Evolutionary conservation across 2,888 invertebrate species (phyloP), one percentile per base, ranked within the genome.

Genomic region (Eledone cirrhosa): DNA sequence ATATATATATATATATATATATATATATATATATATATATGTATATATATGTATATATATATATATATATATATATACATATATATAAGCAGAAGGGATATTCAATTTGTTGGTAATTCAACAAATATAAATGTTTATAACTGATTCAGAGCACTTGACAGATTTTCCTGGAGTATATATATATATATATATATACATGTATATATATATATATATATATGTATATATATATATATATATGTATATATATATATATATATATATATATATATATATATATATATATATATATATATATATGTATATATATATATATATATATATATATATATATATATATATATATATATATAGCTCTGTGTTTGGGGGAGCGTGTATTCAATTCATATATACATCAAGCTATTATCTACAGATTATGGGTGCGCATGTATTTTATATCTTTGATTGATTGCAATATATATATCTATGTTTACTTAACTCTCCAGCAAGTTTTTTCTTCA

Each of bases 1-100:
- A 53, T 53, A 53, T 53, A 53, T 53, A 53, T 53, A 53, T 53
- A 53, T 53, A 53, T 53, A 53, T 53, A 53, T 53, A 53, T 53
- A 53, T 53, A 53, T 53, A 53, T 19, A 53, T 53, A 53, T 53
- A 53, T 53, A 53, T 53, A 53, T 53, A 53, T 53, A 53, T 19
- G 22, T 53, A 53, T 53, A 53, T 53, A 53, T 53, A 53, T 53
- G 22, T 53, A 53, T 53, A 53, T 53, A 53, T 53, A 53, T 53
- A 53, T 53, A 53, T 53, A 53, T 53, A 53, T 16, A 16, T 53
- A 53, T 53, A 16, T 53, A 53, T 53, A 53, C 53, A 16, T 53
- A 53, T 53, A n/a, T n/a, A n/a, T n/a, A n/a, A n/a, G n/a, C n/a
- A n/a, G n/a, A n/a, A n/a, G n/a, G n/a, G n/a, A n/a, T n/a, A n/a